Conservation (phyloP, 23 tunicate species). For the Ciona savignyi region DNA sequence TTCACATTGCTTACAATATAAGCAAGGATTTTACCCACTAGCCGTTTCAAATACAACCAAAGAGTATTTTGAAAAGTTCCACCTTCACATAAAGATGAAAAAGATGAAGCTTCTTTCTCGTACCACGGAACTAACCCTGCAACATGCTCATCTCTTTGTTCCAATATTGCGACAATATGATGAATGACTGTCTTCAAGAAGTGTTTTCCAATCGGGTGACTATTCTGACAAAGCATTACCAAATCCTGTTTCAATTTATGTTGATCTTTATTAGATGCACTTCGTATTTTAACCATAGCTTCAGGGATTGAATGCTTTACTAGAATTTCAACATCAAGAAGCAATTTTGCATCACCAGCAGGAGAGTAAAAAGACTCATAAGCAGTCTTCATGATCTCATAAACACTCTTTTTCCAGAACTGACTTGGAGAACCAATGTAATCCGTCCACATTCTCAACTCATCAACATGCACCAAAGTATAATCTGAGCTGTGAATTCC, state of each 20-base stretch:
- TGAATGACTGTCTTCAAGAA: background rate
- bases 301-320: conserved; percentile 33
- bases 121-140: conserved; percentile 5
- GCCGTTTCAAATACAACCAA: conserved; percentile 35
- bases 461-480: conserved; percentile 44
- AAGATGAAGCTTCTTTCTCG: conserved; percentile 36
- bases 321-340: conserved; percentile 8
- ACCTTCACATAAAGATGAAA: conserved; percentile 28
- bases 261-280: background rate
- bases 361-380: background rate
- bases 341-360: background rate
- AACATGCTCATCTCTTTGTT: conserved; percentile 18
- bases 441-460: conserved; percentile 34
- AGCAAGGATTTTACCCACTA: conserved; percentile 13
- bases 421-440: conserved; percentile 27
- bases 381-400: conserved; percentile 25
- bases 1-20: conserved; percentile 22
- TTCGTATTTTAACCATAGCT: conserved; percentile 46
- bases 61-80: conserved; percentile 49
- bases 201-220: background rate
- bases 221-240: background rate
- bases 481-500: conserved; percentile 33
- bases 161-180: background rate
- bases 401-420: conserved; percentile 19
- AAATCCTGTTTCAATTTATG: background rate